These are phyloP conservation scores for Cercopithecus mona DNA, from an alignment of 2,113 vertebrate species.

Conservation along the genomic window DNA sequence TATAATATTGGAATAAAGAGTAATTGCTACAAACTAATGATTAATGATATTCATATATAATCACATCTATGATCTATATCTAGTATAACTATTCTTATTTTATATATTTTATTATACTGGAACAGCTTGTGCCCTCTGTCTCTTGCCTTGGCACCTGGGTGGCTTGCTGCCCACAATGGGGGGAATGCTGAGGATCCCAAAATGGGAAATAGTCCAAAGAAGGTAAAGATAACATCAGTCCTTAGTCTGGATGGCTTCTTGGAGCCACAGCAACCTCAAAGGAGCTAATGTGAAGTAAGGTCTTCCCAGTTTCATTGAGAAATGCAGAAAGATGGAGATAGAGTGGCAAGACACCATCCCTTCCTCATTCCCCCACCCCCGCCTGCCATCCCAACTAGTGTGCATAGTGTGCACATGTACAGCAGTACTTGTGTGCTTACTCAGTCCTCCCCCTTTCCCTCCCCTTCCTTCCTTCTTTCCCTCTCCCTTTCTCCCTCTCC, in stretches of 20 bases:
- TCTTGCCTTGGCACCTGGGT: no score
- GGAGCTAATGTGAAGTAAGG: neutral
- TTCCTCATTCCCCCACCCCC: neutral
- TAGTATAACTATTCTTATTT: no score
- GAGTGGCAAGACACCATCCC: no score
- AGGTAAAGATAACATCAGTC: neutral
- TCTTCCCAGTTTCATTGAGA: neutral
- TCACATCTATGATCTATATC: no score
- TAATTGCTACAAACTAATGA: no score
- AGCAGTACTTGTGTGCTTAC: neutral
- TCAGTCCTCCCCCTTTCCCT: rapidly evolving
- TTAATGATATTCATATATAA: no score
- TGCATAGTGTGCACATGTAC: rapidly evolving
- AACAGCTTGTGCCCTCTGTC: no score
- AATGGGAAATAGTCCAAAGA: neutral
- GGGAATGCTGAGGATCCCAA: neutral
- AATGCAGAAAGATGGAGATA: rapidly evolving
- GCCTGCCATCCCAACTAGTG: rapidly evolving
- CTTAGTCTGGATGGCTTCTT: neutral
- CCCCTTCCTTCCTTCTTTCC: neutral
- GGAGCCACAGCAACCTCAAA: neutral
- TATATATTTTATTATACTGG: no score
- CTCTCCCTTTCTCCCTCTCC: neutral
- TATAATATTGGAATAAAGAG: no score
- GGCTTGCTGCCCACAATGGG: no score